Percentiles rank a stretch among this genome's conserved stretches.
Evolutionary conservation across 2,113 vertebrate species (phyloP).

Genomic region (Clarias magur): DNA sequence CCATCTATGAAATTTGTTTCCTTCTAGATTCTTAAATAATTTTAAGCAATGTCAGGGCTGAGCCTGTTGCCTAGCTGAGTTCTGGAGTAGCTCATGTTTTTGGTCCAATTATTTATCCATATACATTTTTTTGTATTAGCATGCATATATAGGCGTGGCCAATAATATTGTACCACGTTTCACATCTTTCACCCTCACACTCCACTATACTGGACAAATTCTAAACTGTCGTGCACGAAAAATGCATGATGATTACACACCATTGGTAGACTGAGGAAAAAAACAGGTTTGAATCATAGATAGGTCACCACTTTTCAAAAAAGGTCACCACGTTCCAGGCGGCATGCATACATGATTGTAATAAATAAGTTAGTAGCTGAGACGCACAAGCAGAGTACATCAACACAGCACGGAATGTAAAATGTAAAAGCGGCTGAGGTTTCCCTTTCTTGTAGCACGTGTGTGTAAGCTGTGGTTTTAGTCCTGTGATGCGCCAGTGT

Average conservation of each 20-base stretch:
- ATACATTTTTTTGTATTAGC: neutral
- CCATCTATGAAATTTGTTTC: neutral
- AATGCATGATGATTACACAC: neutral
- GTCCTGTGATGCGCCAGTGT: conserved; percentile 38
- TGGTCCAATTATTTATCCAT: neutral
- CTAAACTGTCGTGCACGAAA: neutral
- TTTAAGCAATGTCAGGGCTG: neutral
- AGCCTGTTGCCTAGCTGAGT: too few species aligned
- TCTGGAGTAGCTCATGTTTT: neutral
- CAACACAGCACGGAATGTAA: conserved; percentile 69
- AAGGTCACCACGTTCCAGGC: conserved; percentile 17
- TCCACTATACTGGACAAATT: neutral
- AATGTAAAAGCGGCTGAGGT: conserved; percentile 60
- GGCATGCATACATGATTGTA: conserved; percentile 37
- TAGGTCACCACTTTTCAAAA: conserved; percentile 30
- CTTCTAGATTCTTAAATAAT: neutral
- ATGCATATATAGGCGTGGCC: neutral
- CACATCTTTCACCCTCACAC: neutral
- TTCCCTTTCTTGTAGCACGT: conserved; percentile 41
- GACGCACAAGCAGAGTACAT: conserved; percentile 63
- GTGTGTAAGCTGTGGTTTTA: conserved; percentile 33
- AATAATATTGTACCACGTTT: neutral
- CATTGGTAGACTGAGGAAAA: neutral
- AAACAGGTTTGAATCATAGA: neutral
- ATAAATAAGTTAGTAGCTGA: conserved; percentile 70